phyloP scores from a whole-genome alignment of 2,888 invertebrate genomes.

The Folsomia manolachei region DNA sequence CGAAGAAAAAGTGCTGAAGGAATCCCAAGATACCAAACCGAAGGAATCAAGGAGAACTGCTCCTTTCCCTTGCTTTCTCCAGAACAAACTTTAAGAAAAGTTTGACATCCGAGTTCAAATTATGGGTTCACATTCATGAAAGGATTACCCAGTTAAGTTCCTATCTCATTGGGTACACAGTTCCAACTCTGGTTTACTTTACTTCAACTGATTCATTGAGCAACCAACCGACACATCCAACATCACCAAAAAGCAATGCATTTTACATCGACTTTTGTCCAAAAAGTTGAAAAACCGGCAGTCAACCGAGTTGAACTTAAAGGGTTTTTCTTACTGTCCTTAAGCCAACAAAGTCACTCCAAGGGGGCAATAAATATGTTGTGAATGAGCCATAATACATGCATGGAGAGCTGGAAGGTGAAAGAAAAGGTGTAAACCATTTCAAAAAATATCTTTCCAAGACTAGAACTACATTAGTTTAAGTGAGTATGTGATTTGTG shows the following conservation, averaged over 20 bases:
- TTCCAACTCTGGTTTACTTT: background rate
- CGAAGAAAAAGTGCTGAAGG: background rate
- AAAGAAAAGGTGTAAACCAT: too few relatives aligned
- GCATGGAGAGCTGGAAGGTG: too few relatives aligned
- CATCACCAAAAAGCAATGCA: background rate
- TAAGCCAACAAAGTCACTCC: background rate
- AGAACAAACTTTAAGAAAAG: conserved; percentile 38
- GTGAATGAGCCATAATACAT: too few relatives aligned
- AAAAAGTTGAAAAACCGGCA: background rate
- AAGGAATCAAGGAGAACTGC: background rate
- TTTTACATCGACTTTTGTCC: background rate
- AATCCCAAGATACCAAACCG: conserved; percentile 32
- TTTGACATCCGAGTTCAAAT: conserved; percentile 42
- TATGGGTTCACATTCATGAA: conserved; percentile 32
- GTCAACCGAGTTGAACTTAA: background rate
- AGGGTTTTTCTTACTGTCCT: background rate
- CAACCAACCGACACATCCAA: background rate
- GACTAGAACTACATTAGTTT: too few relatives aligned
- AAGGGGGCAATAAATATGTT: too few relatives aligned
- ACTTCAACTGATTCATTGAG: background rate
- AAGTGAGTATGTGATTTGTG: background rate
- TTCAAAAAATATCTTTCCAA: too few relatives aligned
- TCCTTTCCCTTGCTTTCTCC: conserved; percentile 17
- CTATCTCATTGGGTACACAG: conserved; percentile 9
- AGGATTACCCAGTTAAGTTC: conserved; percentile 27